phyloP scores from a whole-genome alignment of 2,797 vertebrate species.

The Podargus strigoides region DNA sequence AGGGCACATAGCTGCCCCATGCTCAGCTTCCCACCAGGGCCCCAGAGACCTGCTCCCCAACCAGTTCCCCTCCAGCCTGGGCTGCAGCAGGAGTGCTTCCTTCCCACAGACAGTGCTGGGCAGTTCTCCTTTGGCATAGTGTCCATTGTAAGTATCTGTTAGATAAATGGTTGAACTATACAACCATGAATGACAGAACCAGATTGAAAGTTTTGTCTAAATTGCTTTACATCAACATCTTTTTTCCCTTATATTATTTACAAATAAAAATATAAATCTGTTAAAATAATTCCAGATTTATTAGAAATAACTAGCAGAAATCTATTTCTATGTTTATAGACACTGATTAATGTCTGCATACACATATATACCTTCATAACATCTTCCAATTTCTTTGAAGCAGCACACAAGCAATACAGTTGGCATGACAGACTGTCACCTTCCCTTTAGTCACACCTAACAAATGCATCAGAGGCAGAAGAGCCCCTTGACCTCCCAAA shows the following conservation, averaged over 20 bases:
- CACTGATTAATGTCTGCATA: neutral
- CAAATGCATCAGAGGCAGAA: neutral
- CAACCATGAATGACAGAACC: neutral
- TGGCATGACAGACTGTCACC: neutral
- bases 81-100: neutral
- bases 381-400: neutral
- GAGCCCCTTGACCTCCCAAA: neutral
- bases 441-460: neutral
- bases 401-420: neutral
- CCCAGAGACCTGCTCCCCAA: neutral
- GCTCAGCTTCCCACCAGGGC: neutral
- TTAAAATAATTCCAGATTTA: neutral
- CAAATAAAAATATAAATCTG: neutral
- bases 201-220: neutral
- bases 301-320: neutral
- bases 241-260: neutral
- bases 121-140: neutral
- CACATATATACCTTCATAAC: neutral
- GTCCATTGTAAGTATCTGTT: neutral
- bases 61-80: rapidly evolving
- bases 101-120: neutral
- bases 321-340: neutral
- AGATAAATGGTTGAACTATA: neutral
- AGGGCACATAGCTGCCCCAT: neutral
- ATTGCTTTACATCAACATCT: neutral